phyloP scores from a whole-genome alignment of 2,113 vertebrate genomes.

The Oostethus manadensis region DNA sequence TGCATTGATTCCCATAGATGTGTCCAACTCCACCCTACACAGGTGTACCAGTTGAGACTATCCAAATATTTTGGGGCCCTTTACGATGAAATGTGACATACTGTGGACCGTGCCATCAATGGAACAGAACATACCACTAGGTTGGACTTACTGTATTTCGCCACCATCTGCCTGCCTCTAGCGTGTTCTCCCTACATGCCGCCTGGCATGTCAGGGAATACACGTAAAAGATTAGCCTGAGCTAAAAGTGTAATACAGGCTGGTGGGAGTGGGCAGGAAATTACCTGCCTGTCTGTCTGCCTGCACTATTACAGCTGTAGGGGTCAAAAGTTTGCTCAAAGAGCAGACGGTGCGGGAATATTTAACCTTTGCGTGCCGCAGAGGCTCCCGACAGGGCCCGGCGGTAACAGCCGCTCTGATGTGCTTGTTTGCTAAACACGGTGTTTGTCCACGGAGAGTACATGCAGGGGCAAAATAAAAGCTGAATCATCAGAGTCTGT shows the following conservation, averaged over 20 bases:
- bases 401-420: neutral
- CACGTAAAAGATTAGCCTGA: slow-evolving; percentile 46
- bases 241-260: slow-evolving; percentile 54
- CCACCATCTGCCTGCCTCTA: slow-evolving; percentile 7
- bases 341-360: slow-evolving; percentile 16
- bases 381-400: slow-evolving; percentile 13
- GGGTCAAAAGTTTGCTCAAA: slow-evolving; percentile 43
- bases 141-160: too few species aligned
- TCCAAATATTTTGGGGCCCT: too few species aligned
- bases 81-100: too few species aligned
- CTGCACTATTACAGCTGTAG: slow-evolving; percentile 20
- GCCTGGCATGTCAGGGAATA: slow-evolving; percentile 32
- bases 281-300: slow-evolving; percentile 52
- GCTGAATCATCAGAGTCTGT: neutral
- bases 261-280: slow-evolving; percentile 41
- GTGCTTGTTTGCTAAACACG: neutral
- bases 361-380: slow-evolving; percentile 28
- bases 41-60: too few species aligned
- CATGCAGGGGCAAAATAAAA: neutral
- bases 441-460: neutral
- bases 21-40: too few species aligned
- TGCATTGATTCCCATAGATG: too few species aligned
- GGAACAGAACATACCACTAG: too few species aligned
- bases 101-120: neutral
- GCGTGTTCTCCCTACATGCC: slow-evolving; percentile 43